Evolutionary conservation across 2,113 vertebrate genomes (phyloP), one percentile per base, ranked within the genome.

Genomic region (Leptobrachium leishanense): DNA sequence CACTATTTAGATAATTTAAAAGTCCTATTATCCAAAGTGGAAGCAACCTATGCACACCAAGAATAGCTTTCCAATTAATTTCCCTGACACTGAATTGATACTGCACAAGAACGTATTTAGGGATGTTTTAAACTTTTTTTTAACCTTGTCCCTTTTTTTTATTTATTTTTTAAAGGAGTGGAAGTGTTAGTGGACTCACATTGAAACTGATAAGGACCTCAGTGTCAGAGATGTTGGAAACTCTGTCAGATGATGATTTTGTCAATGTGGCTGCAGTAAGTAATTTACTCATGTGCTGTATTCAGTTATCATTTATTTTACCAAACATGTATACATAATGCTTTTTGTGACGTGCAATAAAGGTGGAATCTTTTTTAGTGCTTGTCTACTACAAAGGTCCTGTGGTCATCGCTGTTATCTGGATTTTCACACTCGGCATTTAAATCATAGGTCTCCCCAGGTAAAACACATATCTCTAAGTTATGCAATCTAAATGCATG

Each of bases 201-300:
- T 84, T 99, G 75, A 99, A 98, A 86, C 88, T 99, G 81, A 99
- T 99, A 88, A 91, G 96, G 74, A 98, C 97, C 0, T 98, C 98
- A 0, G 98, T 99, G 88, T 95, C 94, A 1, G 97, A 99, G 87
- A 99, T 99, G 97, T 86, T 99, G 77, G 97, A 99, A 86, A 99
- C 98, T 0, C 90, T 99, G 83, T 99, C 98, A 1, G 98, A 99
- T 0, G 97, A 99, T 6, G 98, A 99, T 85, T 99, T 97, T 43
- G 98, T 99, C 88, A 99, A 99, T 53, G 96, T 99, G n/a, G 97
- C 98, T 87, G 96, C 95, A 46, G 98, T 99, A 86, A 98, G 98
- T 98, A 85, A 80, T 81, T 65, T 7, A 50, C 54, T 13, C 64
- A 67, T 54, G 4, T 68, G 46, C 46, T 50, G 8, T 50, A 50